These are phyloP conservation scores for Drosophila azteca DNA, from an alignment of 1,140 invertebrate genomes.

Conservation along the genomic window DNA sequence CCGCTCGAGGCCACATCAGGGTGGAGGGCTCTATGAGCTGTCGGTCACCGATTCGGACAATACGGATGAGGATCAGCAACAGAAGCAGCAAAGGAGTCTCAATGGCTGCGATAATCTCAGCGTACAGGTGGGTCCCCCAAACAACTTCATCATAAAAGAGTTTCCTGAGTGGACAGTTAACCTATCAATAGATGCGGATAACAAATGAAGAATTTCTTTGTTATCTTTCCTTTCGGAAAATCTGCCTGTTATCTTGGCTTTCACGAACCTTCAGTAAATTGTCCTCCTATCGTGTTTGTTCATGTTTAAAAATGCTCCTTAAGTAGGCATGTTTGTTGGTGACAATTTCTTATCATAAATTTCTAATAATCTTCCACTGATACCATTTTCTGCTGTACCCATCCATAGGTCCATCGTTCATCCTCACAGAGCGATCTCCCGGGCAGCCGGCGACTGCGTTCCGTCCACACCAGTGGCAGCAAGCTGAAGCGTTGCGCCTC, in stretches of 20 bases:
- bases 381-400: background rate
- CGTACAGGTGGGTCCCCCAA: slow-evolving; percentile 44
- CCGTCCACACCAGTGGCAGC: slow-evolving; percentile 77
- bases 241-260: too few relatives aligned
- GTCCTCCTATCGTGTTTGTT: too few relatives aligned
- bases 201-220: too few relatives aligned
- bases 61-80: slow-evolving; percentile 67
- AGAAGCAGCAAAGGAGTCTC: slow-evolving; percentile 53
- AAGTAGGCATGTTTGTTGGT: too few relatives aligned
- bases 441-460: slow-evolving; percentile 80
- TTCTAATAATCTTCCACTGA: background rate
- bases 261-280: too few relatives aligned
- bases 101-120: slow-evolving; percentile 49
- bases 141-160: too few relatives aligned
- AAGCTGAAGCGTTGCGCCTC: slow-evolving; percentile 85
- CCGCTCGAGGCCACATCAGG: slow-evolving; percentile 85
- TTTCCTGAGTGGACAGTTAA: too few relatives aligned
- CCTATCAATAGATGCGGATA: too few relatives aligned
- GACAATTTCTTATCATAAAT: too few relatives aligned
- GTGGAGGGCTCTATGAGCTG: slow-evolving; percentile 46
- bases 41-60: slow-evolving; percentile 81
- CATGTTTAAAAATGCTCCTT: too few relatives aligned
- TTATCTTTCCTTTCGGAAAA: too few relatives aligned
- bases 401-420: slow-evolving; percentile 83
- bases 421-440: slow-evolving; percentile 85